Evolutionary conservation across 2,888 invertebrate species (phyloP).

Genomic region (Athripsodes cinereus): DNA sequence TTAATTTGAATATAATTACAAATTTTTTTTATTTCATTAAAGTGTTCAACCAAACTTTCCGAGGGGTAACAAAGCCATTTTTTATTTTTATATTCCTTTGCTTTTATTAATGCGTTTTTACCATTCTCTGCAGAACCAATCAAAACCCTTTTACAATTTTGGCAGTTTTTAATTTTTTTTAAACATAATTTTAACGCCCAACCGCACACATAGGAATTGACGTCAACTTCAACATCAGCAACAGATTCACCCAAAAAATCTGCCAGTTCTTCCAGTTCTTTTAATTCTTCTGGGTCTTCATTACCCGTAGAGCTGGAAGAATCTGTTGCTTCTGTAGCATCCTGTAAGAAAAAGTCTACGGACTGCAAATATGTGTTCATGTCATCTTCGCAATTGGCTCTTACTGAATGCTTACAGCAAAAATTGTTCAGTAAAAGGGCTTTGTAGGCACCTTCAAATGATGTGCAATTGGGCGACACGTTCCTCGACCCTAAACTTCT

Average conservation of each 20-base stretch:
- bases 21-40: not conserved
- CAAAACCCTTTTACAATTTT: not conserved
- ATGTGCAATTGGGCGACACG: not conserved
- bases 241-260: too few species aligned
- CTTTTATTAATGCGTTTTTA: not conserved
- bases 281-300: not conserved
- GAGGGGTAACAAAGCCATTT: not conserved
- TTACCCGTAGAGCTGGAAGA: not conserved
- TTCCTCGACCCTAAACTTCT: not conserved
- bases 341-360: not conserved
- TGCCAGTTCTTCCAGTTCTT: too few species aligned
- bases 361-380: too few species aligned
- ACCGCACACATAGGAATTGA: not conserved
- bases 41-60: not conserved
- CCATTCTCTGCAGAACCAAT: too few species aligned
- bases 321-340: not conserved
- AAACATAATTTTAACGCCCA: not conserved
- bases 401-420: not conserved
- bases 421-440: not conserved
- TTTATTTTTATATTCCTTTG: not conserved
- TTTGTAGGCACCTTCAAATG: not conserved
- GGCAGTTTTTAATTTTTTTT: not conserved
- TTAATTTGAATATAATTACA: not conserved
- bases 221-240: not conserved
- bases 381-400: too few species aligned